Evolutionary conservation across 2,113 vertebrate species (phyloP).

Genomic region (Phoxinus phoxinus): DNA sequence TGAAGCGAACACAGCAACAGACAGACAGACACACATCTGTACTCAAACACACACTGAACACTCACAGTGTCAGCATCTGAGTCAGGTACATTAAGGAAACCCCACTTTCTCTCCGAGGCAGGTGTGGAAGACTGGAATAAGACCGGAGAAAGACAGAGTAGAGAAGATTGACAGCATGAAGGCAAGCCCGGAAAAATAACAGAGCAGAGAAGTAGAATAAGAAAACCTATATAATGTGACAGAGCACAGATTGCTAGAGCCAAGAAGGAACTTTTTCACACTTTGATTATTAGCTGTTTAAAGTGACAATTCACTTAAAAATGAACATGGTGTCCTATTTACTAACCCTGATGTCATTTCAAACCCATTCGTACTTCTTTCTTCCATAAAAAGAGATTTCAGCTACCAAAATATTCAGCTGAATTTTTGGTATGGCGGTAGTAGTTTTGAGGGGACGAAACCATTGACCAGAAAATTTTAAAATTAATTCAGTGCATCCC

Average conservation of each 20-base stretch:
- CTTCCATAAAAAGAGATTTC: not conserved
- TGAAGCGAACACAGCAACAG: conserved; percentile 26
- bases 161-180: conserved; percentile 1
- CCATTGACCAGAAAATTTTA: too few species aligned
- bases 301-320: not conserved
- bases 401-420: not conserved
- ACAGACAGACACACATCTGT: conserved; percentile 12
- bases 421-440: too few species aligned
- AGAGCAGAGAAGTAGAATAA: not conserved
- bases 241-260: not conserved
- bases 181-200: not conserved
- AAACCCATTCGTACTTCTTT: not conserved
- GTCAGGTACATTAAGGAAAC: conserved; percentile 91
- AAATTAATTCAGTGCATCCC: too few species aligned
- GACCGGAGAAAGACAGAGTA: conserved; percentile 49
- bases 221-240: not conserved
- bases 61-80: conserved; percentile 97
- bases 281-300: not conserved
- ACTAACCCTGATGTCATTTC: not conserved
- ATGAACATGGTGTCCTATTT: not conserved
- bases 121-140: conserved; percentile 83
- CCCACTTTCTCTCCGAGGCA: conserved; percentile 89
- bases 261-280: not conserved
- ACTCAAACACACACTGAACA: conserved; percentile 62
- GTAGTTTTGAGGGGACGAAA: too few species aligned